These are phyloP conservation scores for Prionchulus punctatus DNA, from an alignment of 2,888 invertebrate genomes.

Conservation along the genomic window DNA sequence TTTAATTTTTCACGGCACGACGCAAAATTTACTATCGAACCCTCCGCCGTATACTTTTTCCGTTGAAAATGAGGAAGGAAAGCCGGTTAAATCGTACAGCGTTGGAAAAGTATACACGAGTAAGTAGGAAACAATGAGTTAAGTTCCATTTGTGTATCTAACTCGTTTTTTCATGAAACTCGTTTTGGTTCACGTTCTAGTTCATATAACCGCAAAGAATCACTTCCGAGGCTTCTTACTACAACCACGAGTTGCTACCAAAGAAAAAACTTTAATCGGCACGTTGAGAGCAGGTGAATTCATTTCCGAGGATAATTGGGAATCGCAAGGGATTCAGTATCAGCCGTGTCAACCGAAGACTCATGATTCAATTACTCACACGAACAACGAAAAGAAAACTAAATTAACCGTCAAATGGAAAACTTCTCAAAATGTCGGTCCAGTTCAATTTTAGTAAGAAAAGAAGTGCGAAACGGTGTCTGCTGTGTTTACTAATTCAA, in stretches of 20 bases:
- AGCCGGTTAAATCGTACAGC: background rate
- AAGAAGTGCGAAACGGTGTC: too few relatives aligned
- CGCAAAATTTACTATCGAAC: background rate
- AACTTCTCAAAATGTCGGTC: background rate
- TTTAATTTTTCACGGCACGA: constrained; percentile 3
- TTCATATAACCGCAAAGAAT: constrained; percentile 1
- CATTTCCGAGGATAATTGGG: background rate
- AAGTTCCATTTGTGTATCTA: background rate
- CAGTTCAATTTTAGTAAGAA: constrained; percentile 11
- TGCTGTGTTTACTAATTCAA: too few relatives aligned
- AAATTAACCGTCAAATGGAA: constrained; percentile 1
- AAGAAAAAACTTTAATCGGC: constrained; percentile 7
- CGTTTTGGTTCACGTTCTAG: background rate
- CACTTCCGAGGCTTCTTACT: constrained; percentile 6
- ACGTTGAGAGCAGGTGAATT: constrained; percentile 11
- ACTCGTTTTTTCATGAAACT: background rate
- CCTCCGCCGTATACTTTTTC: constrained; percentile 4
- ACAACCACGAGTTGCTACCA: constrained; percentile 8
- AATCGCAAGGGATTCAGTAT: background rate
- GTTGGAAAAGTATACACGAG: constrained; percentile 5
- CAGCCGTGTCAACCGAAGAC: constrained; percentile 5
- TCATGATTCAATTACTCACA: constrained; percentile 9
- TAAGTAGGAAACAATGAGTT: background rate
- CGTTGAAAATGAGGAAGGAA: background rate
- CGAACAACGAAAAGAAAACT: constrained; percentile 1